Conservation (phyloP, 92 coral and sea anemone genomes). For the Galaxea fascicularis region DNA sequence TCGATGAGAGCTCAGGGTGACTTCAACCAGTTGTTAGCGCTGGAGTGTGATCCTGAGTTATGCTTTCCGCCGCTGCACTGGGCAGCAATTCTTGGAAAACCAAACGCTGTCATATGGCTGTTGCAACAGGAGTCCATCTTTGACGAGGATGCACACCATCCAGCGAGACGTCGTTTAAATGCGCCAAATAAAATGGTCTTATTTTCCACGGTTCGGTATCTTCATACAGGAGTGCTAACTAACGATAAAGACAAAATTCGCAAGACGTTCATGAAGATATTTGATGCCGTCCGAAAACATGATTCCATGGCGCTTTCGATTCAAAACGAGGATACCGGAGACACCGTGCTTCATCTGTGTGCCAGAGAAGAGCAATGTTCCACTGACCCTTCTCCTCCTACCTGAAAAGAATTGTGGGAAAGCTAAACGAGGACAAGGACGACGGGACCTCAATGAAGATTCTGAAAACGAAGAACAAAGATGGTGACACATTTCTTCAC, state of each 20-base stretch:
- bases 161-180: too few relatives aligned
- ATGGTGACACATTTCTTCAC: not conserved
- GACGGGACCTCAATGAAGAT: not conserved
- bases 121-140: not conserved
- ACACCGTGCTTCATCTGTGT: not conserved
- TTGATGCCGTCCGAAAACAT: not conserved
- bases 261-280: not conserved
- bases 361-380: not conserved
- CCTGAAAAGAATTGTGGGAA: conserved; percentile 1
- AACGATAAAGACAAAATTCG: not conserved
- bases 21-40: not conserved
- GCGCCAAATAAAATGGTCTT: not conserved
- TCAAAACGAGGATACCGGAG: not conserved
- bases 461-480: not conserved
- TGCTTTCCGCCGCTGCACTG: not conserved
- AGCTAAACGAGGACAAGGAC: not conserved
- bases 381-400: not conserved
- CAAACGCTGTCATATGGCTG: not conserved
- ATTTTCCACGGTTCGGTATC: not conserved
- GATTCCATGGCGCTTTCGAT: not conserved
- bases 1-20: not conserved
- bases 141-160: not conserved
- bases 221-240: not conserved
- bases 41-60: not conserved
- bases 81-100: conserved; percentile 1